Evolutionary conservation across 1,140 invertebrate genomes (phyloP).

Genomic region (Physella acuta): DNA sequence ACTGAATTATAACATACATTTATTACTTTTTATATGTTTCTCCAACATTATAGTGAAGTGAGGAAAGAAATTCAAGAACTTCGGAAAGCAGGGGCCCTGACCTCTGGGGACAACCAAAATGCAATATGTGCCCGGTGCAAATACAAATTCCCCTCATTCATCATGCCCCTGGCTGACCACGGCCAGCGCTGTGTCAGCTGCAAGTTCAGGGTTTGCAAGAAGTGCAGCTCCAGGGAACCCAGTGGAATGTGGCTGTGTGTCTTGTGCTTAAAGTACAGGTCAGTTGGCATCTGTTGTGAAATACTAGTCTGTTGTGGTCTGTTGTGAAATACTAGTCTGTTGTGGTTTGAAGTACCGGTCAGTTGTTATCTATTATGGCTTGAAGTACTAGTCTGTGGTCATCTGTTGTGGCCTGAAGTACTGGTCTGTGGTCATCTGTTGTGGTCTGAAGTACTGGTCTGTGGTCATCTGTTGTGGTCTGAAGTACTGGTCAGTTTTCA

Average conservation of each 20-base stretch:
- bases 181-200: slow-evolving; percentile 15
- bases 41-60: slow-evolving; percentile 7
- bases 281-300: background rate
- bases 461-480: too few species aligned
- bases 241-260: slow-evolving; percentile 4
- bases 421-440: background rate
- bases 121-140: slow-evolving; percentile 24
- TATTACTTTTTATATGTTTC: background rate
- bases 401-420: background rate
- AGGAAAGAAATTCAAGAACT: slow-evolving; percentile 23
- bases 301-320: too few species aligned
- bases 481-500: background rate
- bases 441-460: background rate
- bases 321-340: background rate
- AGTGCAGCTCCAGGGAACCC: slow-evolving; percentile 3
- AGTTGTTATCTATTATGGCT: background rate
- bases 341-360: background rate
- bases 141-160: slow-evolving; percentile 7
- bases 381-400: background rate
- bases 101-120: slow-evolving; percentile 13
- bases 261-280: slow-evolving; percentile 22
- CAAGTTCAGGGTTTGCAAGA: slow-evolving; percentile 17
- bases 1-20: background rate
- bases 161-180: slow-evolving; percentile 5
- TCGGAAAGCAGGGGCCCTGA: slow-evolving; percentile 7